Percentiles rank a stretch among this genome's conserved stretches.
These are phyloP conservation scores for Limanda limanda DNA, from an alignment of 2,113 vertebrate species.

Conservation along the genomic window DNA sequence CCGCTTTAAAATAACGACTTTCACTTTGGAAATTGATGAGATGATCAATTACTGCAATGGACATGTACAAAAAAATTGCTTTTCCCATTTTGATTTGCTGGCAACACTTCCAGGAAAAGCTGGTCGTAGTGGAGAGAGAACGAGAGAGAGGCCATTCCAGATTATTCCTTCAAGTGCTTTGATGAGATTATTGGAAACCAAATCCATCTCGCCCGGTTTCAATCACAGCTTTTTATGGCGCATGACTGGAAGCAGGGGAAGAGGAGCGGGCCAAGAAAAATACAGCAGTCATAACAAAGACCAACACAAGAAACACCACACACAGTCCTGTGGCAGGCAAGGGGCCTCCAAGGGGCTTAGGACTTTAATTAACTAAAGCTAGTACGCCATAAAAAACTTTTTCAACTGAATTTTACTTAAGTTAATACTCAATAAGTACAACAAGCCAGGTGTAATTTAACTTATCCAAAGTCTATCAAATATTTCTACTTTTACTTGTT, in stretches of 20 bases:
- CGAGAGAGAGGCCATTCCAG: constrained; percentile 10
- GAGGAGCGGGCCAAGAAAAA: constrained; percentile 33
- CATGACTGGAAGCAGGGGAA: constrained; percentile 32
- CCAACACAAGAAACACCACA: background rate
- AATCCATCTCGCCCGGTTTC: constrained; percentile 45
- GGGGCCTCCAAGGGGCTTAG: too few relatives aligned
- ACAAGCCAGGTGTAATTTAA: background rate
- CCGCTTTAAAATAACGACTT: constrained; percentile 39
- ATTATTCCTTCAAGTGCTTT: constrained; percentile 57
- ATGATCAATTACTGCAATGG: constrained; percentile 55
- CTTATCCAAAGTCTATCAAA: background rate
- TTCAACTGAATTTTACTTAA: background rate
- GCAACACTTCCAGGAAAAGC: constrained; percentile 48
- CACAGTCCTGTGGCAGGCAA: background rate
- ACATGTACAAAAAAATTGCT: constrained; percentile 33
- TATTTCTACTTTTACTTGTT: background rate
- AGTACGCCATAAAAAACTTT: too few relatives aligned
- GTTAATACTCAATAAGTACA: background rate
- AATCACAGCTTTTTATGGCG: constrained; percentile 50
- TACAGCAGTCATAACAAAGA: constrained; percentile 20
- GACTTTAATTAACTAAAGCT: too few relatives aligned
- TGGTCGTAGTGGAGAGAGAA: constrained; percentile 4
- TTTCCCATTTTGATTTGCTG: constrained; percentile 48
- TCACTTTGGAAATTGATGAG: constrained; percentile 47
- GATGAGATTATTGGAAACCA: constrained; percentile 53